phyloP scores from a whole-genome alignment of 2,113 vertebrate species.

The Sapajus apella region DNA sequence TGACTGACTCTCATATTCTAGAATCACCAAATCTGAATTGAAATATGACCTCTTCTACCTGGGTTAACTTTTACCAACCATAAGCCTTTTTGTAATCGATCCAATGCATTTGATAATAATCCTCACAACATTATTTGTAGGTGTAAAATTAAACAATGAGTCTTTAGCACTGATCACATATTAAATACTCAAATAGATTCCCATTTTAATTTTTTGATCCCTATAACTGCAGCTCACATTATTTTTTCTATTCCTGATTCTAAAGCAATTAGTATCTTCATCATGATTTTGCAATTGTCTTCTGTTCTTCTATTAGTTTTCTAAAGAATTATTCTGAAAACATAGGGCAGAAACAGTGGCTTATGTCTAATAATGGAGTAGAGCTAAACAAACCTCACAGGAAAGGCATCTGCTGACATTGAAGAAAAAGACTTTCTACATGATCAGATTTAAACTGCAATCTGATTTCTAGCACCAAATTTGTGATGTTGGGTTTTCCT shows the following conservation, averaged over 20 bases:
- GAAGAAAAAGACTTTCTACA: fast-evolving
- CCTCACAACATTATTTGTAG: not conserved
- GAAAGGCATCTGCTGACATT: not conserved
- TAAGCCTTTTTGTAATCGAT: not conserved
- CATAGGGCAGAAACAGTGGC: not conserved
- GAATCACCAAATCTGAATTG: not conserved
- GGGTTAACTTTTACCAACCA: not conserved
- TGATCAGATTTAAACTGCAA: not conserved
- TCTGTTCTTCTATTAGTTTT: too few relatives aligned
- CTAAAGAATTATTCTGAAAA: not conserved
- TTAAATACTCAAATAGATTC: not conserved
- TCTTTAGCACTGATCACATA: not conserved
- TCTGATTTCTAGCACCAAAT: not conserved
- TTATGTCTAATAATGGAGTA: not conserved
- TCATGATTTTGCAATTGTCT: not conserved
- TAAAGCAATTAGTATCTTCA: not conserved
- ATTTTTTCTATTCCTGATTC: not conserved
- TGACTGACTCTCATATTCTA: not conserved
- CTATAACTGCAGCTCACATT: not conserved
- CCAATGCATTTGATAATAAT: not conserved
- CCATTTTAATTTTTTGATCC: not conserved
- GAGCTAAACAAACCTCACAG: not conserved
- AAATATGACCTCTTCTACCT: fast-evolving
- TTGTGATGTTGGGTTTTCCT: not conserved
- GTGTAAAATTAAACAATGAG: not conserved